Evolutionary conservation across 2,888 invertebrate species (phyloP).

Genomic region (Rhabditoides inermis): DNA sequence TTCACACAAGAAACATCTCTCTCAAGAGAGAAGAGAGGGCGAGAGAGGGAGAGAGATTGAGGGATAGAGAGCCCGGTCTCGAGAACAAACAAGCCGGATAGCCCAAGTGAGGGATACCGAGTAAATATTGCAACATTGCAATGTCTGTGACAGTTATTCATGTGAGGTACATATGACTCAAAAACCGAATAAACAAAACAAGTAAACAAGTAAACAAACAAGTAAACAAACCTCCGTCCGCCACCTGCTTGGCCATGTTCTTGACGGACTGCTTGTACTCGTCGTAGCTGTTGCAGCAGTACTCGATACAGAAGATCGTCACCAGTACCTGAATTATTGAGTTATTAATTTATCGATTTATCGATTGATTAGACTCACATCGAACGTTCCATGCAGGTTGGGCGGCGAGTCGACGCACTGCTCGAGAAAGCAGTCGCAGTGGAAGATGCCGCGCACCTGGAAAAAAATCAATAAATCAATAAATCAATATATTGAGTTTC

Average conservation of each 20-base stretch:
- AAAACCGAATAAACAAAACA: too few relatives aligned
- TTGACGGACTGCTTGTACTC: conserved; percentile 38
- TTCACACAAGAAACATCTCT: too few relatives aligned
- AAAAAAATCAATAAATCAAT: neutral
- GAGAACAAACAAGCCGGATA: too few relatives aligned
- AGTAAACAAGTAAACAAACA: too few relatives aligned
- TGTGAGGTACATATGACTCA: too few relatives aligned
- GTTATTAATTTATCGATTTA: neutral
- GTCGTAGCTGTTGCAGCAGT: conserved; percentile 39
- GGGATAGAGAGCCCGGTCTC: too few relatives aligned
- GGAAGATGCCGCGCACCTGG: conserved; percentile 32
- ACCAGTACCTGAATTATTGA: conserved; percentile 29
- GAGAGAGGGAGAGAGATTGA: too few relatives aligned
- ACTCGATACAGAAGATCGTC: conserved; percentile 49
- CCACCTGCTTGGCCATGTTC: conserved; percentile 26
- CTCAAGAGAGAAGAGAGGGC: too few relatives aligned
- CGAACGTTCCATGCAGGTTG: conserved; percentile 28
- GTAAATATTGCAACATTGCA: too few relatives aligned
- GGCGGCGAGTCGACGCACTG: conserved; percentile 33
- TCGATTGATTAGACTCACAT: conserved; percentile 12
- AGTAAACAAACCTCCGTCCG: conserved; percentile 38
- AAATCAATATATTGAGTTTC: too few relatives aligned
- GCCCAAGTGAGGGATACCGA: too few relatives aligned
- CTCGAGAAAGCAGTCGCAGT: conserved; percentile 40
- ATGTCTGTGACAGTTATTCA: too few relatives aligned